Conservation (phyloP, 2,113 vertebrate genomes). For the Kryptolebias marmoratus region DNA sequence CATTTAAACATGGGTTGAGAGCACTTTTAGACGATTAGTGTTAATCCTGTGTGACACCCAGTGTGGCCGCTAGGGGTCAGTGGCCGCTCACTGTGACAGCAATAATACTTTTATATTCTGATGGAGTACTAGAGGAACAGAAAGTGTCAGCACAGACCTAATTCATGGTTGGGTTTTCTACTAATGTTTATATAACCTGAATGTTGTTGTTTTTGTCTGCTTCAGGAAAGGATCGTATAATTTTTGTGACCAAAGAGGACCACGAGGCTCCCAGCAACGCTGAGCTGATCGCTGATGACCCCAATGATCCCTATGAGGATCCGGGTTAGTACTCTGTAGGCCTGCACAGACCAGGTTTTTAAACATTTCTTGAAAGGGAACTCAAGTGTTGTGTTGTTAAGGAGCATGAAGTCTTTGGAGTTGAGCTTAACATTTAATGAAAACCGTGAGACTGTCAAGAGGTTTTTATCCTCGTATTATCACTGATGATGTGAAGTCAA, state of each 20-base stretch:
- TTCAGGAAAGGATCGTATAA: slow-evolving; percentile 82
- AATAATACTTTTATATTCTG: background rate
- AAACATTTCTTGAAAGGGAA: background rate
- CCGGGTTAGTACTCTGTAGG: slow-evolving; percentile 76
- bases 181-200: background rate
- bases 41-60: background rate
- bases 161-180: background rate
- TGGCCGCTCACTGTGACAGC: background rate
- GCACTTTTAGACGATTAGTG: background rate
- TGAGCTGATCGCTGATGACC: slow-evolving; percentile 95
- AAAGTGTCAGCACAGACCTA: background rate
- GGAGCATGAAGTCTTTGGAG: no score
- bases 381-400: no score
- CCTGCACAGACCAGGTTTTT: background rate
- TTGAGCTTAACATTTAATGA: no score
- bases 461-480: no score
- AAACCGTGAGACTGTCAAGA: no score
- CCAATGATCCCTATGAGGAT: slow-evolving; percentile 94
- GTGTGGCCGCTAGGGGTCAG: background rate
- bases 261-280: slow-evolving; percentile 95
- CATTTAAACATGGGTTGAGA: background rate
- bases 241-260: slow-evolving; percentile 87
- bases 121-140: background rate
- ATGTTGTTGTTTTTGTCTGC: background rate
- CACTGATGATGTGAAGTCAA: no score